Base-by-base conservation (phyloP, 2,797 vertebrate species). In the Parotocinclus haroldoi region DNA sequence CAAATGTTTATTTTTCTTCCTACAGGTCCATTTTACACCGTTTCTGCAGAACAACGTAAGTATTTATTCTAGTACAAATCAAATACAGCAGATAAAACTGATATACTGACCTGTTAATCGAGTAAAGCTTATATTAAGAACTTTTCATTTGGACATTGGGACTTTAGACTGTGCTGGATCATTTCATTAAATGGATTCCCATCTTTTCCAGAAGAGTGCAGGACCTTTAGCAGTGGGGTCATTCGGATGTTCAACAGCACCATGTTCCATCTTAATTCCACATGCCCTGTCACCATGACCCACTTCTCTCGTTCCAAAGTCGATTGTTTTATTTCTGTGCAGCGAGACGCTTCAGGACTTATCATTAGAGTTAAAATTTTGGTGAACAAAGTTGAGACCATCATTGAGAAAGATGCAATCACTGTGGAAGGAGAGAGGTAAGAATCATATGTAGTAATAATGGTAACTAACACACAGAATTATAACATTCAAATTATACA, bases 221-320 rank as follows among this genome's bases (percentile, higher is more conserved):
- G 66, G 60, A 91, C 88, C 0, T 93, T 86, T 48, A 88, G 89
- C 65, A 88, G 83, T 1, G 91, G 91, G 0, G 63, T 82, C 0
- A 57, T 87, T 39, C 79, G 81, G 76, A 75, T 84, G 13, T 90
- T 91, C 69, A 82, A 78, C 0, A 79, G 79, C 17, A 59, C 7
- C 0, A 36, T 68, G 44, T 91, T 85, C 76, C 80, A 88, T 10
- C 69, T 92, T 10, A 76, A 78, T 12, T 89, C 91, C 4, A 65
- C 81, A 0, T 93, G 92, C 60, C n/a, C 69, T 0, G 82, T 89
- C 52, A 84, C 76, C 36, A 81, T 92, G 46, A 75, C 83, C 0
- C 87, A 74, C 49, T 93, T 91, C 69, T 80, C 79, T n/a, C 86
- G 91, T 45, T 80, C 84, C 7, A 84, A 80, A 45, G 87, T 85